Conservation (phyloP, 2,888 invertebrate genomes). For the Caenorhabditis sulstoni region DNA sequence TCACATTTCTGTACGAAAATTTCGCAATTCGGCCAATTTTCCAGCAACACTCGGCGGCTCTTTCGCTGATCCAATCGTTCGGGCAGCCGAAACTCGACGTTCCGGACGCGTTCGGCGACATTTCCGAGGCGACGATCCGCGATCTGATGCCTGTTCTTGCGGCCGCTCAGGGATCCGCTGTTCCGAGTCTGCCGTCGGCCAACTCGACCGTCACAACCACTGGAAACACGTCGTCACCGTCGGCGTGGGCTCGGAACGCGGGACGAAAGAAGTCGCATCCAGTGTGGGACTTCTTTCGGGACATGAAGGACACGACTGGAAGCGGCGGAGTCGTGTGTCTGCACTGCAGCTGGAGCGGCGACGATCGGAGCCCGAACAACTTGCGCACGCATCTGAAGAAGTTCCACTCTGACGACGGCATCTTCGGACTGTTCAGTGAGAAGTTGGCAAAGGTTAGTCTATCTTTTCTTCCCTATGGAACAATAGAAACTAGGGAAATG, state of each 20-base stretch:
- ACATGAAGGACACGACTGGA: slow-evolving; percentile 73
- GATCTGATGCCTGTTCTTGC: slow-evolving; percentile 55
- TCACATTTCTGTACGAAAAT: neutral
- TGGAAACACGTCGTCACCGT: slow-evolving; percentile 48
- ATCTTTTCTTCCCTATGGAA: neutral
- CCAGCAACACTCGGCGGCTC: slow-evolving; percentile 19
- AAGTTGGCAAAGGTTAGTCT: slow-evolving; percentile 69
- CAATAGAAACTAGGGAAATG: no score
- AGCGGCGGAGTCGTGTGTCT: slow-evolving; percentile 72
- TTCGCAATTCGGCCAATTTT: no score
- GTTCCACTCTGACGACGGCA: slow-evolving; percentile 72
- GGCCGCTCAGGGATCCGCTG: slow-evolving; percentile 14
- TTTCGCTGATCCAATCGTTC: slow-evolving; percentile 48
- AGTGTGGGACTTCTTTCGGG: slow-evolving; percentile 77
- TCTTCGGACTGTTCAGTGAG: slow-evolving; percentile 71
- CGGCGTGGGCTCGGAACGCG: slow-evolving; percentile 71
- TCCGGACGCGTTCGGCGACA: neutral
- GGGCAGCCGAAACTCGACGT: slow-evolving; percentile 35
- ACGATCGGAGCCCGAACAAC: slow-evolving; percentile 76
- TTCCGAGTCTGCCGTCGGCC: neutral
- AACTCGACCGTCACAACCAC: neutral
- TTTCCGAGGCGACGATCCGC: slow-evolving; percentile 50
- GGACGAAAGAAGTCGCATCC: slow-evolving; percentile 76
- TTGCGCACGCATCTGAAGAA: slow-evolving; percentile 75
- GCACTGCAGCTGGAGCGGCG: slow-evolving; percentile 73